These are phyloP conservation scores for Pionites leucogaster DNA, from an alignment of 2,113 vertebrate species.

Conservation along the genomic window DNA sequence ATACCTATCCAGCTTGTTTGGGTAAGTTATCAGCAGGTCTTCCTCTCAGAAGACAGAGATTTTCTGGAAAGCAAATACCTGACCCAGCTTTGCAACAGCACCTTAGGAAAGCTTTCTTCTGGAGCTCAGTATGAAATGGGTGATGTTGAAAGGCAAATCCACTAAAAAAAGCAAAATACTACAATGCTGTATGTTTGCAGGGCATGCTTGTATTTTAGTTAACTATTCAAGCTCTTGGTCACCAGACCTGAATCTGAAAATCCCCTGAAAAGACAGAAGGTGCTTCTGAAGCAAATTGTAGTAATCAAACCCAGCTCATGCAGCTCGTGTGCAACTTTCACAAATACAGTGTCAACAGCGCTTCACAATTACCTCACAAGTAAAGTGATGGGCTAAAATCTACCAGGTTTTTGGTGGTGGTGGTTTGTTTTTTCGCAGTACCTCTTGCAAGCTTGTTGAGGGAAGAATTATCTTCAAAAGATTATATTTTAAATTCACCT, in stretches of 20 bases:
- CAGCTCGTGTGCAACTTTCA: not conserved
- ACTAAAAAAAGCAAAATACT: not conserved
- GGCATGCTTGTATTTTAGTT: not conserved
- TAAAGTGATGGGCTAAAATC: not conserved
- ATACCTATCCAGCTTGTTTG: not conserved
- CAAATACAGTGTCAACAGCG: not conserved
- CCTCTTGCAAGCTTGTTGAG: not conserved
- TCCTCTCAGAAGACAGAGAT: not conserved
- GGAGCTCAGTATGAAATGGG: not conserved
- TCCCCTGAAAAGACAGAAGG: not conserved
- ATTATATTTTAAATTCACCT: not conserved
- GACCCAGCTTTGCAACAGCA: not conserved
- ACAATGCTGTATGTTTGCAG: not conserved
- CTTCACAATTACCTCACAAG: not conserved
- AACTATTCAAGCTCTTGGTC: not conserved
- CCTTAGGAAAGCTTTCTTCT: not conserved
- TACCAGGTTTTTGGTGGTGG: not conserved
- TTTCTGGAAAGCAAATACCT: not conserved
- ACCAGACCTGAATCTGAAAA: not conserved
- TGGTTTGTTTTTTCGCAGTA: not conserved
- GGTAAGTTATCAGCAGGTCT: constrained; percentile 1
- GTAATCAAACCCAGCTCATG: not conserved
- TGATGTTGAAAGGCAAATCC: not conserved
- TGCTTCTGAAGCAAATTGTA: not conserved
- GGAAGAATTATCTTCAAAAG: not conserved